Evolutionary conservation across 2,113 vertebrate species (phyloP).

Genomic region (Heterotis niloticus): DNA sequence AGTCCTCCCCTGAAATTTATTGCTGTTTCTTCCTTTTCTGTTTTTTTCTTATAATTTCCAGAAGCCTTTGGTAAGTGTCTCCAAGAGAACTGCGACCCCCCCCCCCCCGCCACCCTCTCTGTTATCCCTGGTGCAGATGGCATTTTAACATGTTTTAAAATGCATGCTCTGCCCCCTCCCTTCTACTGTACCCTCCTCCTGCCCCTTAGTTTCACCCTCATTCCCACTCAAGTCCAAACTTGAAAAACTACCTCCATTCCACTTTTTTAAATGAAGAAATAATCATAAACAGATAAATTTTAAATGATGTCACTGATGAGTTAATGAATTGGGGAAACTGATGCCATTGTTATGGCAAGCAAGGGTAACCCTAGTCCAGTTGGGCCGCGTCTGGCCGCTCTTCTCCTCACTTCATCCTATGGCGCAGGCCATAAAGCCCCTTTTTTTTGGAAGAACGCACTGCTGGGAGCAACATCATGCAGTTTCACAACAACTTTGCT

Average conservation of each 20-base stretch:
- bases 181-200: neutral
- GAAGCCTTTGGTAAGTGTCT: slow-evolving; percentile 80
- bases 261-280: neutral
- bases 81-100: slow-evolving; percentile 37
- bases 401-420: no score
- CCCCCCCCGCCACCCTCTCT: slow-evolving; percentile 42
- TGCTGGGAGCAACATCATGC: neutral
- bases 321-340: no score
- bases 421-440: no score
- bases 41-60: slow-evolving; percentile 62
- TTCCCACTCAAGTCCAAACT: slow-evolving; percentile 15
- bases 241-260: neutral
- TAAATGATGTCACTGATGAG: no score
- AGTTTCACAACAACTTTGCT: neutral
- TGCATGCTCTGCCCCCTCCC: slow-evolving; percentile 55
- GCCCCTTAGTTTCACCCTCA: slow-evolving; percentile 12
- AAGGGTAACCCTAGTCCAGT: no score
- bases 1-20: slow-evolving; percentile 12
- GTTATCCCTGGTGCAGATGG: slow-evolving; percentile 57
- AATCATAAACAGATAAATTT: no score
- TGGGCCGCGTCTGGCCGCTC: no score
- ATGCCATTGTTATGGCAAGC: no score
- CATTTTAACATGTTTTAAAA: slow-evolving; percentile 57
- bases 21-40: slow-evolving; percentile 49
- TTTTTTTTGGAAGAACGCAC: neutral